Percentiles rank a stretch among this genome's conserved stretches.
phyloP scores from a whole-genome alignment of 1,140 invertebrate genomes.

The Holotrichia oblita region DNA sequence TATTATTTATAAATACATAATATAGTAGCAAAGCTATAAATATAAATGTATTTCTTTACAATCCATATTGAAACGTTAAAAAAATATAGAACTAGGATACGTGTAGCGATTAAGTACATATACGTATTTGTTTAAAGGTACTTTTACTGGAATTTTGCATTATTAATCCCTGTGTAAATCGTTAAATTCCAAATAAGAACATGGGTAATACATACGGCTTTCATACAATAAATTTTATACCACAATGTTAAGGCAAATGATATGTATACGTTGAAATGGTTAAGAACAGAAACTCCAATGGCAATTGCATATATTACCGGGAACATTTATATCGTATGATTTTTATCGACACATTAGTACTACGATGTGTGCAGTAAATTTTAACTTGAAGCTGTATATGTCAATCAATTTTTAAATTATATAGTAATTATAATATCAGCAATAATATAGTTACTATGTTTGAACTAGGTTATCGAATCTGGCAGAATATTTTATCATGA shows the following conservation, averaged over 20 bases:
- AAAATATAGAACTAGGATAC: too few relatives aligned
- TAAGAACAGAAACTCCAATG: neutral
- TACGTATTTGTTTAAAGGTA: neutral
- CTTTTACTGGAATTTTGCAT: neutral
- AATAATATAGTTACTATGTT: too few relatives aligned
- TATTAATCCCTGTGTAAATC: neutral
- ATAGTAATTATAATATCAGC: neutral
- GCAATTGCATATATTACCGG: neutral
- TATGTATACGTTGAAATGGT: neutral
- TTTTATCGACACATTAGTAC: neutral
- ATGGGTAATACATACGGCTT: slow-evolving; percentile 1
- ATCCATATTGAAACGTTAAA: too few relatives aligned
- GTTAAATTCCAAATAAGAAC: neutral
- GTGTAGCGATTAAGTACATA: too few relatives aligned
- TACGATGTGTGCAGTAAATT: neutral
- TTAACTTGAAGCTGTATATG: neutral
- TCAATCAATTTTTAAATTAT: neutral
- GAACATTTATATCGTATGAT: neutral
- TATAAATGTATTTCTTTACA: too few relatives aligned
- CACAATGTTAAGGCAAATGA: slow-evolving; percentile 1
- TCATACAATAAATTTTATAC: slow-evolving; percentile 8
- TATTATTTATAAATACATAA: too few relatives aligned
- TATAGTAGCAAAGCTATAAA: too few relatives aligned
- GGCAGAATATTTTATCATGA: too few relatives aligned
- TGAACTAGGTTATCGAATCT: too few relatives aligned